Conservation (phyloP, 2,113 vertebrate genomes). For the Leucosticte australis region DNA sequence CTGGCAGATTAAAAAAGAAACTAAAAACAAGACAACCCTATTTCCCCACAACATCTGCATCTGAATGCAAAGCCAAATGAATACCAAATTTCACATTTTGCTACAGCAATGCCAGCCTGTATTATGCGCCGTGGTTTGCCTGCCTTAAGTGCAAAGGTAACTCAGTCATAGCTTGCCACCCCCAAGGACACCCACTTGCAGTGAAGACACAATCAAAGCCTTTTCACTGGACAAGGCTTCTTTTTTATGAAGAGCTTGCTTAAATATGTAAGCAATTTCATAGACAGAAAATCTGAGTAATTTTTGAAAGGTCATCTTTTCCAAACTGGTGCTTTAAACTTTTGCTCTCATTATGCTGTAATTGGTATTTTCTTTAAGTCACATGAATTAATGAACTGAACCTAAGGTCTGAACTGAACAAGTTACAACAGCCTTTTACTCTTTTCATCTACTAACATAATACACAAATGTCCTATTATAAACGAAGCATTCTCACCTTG, state of each 20-base stretch:
- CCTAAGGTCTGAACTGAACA: background rate
- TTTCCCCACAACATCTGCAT: slow-evolving; percentile 41
- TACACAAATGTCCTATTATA: background rate
- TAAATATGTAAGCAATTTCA: slow-evolving; percentile 80
- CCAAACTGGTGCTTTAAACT: slow-evolving; percentile 61
- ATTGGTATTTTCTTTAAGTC: slow-evolving; percentile 43
- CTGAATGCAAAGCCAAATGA: slow-evolving; percentile 31
- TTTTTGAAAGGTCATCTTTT: slow-evolving; percentile 77
- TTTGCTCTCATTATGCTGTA: slow-evolving; percentile 20
- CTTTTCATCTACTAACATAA: background rate
- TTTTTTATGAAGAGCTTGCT: slow-evolving; percentile 68
- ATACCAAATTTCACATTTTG: slow-evolving; percentile 46
- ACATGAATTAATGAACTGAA: background rate
- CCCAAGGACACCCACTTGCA: slow-evolving; percentile 77
- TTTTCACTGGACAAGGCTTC: slow-evolving; percentile 75
- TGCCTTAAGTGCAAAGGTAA: slow-evolving; percentile 76
- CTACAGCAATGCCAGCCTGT: slow-evolving; percentile 56
- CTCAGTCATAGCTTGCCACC: slow-evolving; percentile 65
- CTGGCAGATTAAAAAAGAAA: slow-evolving; percentile 28
- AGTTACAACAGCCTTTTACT: background rate
- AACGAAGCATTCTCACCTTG: slow-evolving; percentile 70
- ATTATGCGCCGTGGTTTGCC: slow-evolving; percentile 30
- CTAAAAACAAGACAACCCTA: slow-evolving; percentile 28
- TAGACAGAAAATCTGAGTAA: slow-evolving; percentile 67
- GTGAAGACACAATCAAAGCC: slow-evolving; percentile 74